phyloP scores from a whole-genome alignment of 2,888 invertebrate species.

The Crematogaster levior region DNA sequence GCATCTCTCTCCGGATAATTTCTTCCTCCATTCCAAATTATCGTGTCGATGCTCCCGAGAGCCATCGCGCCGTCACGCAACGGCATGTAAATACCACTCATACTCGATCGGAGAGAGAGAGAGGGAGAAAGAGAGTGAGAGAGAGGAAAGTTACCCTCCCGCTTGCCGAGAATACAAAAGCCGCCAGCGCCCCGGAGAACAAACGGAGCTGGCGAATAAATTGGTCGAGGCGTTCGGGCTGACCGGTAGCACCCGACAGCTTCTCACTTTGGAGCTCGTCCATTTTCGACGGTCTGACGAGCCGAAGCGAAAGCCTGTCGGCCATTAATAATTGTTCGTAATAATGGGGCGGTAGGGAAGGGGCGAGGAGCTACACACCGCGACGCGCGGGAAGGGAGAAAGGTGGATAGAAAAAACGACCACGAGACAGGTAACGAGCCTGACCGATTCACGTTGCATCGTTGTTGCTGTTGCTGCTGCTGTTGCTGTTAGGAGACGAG shows the following conservation, averaged over 20 bases:
- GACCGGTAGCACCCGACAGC: slow-evolving; percentile 75
- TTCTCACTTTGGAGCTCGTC: slow-evolving; percentile 74
- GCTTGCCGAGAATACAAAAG: slow-evolving; percentile 45
- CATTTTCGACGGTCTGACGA: slow-evolving; percentile 71
- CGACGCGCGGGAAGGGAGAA: slow-evolving; percentile 52
- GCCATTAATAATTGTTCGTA: slow-evolving; percentile 83
- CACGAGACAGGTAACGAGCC: slow-evolving; percentile 80
- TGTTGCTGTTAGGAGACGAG: slow-evolving; percentile 62
- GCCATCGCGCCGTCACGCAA: slow-evolving; percentile 51
- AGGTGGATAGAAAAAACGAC: slow-evolving; percentile 67
- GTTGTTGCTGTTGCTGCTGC: slow-evolving; percentile 64
- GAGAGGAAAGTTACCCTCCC: slow-evolving; percentile 27
- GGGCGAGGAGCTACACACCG: slow-evolving; percentile 40
- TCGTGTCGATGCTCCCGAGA: slow-evolving; percentile 55
- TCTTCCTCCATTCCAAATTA: slow-evolving; percentile 56
- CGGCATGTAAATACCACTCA: slow-evolving; percentile 53
- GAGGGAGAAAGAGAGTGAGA: not conserved
- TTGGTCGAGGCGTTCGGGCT: slow-evolving; percentile 73
- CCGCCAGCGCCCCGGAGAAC: slow-evolving; percentile 47
- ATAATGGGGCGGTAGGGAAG: slow-evolving; percentile 73
- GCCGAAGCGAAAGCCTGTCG: slow-evolving; percentile 77
- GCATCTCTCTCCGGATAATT: slow-evolving; percentile 37
- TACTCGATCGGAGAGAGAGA: slow-evolving; percentile 7
- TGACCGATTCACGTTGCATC: slow-evolving; percentile 81
- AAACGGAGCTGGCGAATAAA: slow-evolving; percentile 66